Base-by-base conservation (phyloP, 2,888 invertebrate genomes). In the Drosophila birchii region DNA sequence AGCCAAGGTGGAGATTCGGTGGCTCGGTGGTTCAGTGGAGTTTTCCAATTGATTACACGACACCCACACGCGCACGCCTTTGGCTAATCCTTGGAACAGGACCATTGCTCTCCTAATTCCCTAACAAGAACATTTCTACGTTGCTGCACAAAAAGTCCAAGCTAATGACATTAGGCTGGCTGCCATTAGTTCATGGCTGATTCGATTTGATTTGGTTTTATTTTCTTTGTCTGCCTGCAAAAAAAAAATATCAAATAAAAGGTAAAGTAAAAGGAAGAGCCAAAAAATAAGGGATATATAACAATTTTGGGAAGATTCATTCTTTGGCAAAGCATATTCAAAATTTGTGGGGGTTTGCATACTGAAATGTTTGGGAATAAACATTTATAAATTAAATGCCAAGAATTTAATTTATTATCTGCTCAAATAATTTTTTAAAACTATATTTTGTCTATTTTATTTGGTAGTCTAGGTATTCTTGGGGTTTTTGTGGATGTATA, bases 121-220 rank as follows among this genome's bases (percentile, higher is more conserved):
- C 70, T 67, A 47, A 41, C 64, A 78, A 79, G 76, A 86, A 78
- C 75, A 86, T 81, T 86, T 83, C 78, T 78, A 53, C 64, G 61
- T 44, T 72, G 76, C 32, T 78, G 74, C 54, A 57, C 80, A 77
- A 47, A 26, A 51, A 38, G 34, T 53, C 75, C 44, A 54, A 45
- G 59, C 66, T 88, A 90, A 90, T 86, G 63, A 71, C 79, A 90
- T 91, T 90, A 88, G 76, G 76, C 56, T 43, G 39, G 11, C 78
- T 79, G 74, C 86, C 90, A 90, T 90, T 91, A 90, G 78, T 80
- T 88, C 79, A 75, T 86, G 81, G 78, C 85, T 90, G 91, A 90
- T 89, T 90, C 85, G 83, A 87, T 90, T 90, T 84, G 59, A 83
- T 78, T 81, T 41, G 18, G 67, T 64, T 59, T 69, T 55, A 34